Evolutionary conservation across 2,797 vertebrate genomes (phyloP).

Genomic region (Cheirogaleus major): DNA sequence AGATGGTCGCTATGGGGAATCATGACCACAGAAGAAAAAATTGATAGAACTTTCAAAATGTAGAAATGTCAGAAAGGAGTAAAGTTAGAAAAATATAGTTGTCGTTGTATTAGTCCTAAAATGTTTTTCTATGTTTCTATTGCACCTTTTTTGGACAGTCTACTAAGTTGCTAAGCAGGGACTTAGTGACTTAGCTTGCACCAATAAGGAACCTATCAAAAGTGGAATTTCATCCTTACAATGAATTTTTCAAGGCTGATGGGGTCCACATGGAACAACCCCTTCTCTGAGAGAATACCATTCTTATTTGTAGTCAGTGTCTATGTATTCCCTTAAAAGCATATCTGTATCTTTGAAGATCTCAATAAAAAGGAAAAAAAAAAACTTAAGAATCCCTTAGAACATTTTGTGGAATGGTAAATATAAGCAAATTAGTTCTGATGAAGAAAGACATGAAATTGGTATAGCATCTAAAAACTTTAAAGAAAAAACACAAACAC

Average conservation of each 20-base stretch:
- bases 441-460: neutral
- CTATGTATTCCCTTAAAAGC: neutral
- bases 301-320: neutral
- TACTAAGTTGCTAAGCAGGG: neutral
- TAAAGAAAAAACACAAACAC: neutral
- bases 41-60: neutral
- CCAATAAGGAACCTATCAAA: neutral
- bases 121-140: neutral
- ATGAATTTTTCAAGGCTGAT: neutral
- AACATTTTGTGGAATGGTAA: conserved; percentile 7
- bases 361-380: neutral
- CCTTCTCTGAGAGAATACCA: neutral
- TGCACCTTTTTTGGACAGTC: conserved; percentile 1
- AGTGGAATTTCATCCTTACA: neutral
- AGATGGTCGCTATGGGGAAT: neutral
- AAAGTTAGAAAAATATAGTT: conserved; percentile 41
- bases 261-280: neutral
- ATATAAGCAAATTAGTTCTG: neutral
- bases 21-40: conserved; percentile 8
- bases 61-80: conserved; percentile 7
- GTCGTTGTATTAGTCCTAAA: neutral
- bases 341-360: conserved; percentile 8
- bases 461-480: neutral
- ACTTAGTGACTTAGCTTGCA: neutral
- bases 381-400: neutral